phyloP scores from a whole-genome alignment of 2,888 invertebrate species.

The Patella caerulea region DNA sequence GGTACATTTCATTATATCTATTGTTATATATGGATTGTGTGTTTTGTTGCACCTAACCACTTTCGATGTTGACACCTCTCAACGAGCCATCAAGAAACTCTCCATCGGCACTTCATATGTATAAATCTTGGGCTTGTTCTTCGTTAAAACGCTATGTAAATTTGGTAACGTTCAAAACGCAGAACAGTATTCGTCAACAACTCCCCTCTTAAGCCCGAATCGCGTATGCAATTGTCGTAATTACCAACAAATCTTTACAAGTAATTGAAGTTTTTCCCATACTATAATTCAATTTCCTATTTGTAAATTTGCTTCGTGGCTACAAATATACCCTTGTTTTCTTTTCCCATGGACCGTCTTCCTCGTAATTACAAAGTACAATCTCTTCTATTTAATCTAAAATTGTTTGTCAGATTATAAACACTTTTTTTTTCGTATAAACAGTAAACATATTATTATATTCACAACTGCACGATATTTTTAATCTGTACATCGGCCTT shows the following conservation, averaged over 20 bases:
- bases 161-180: not conserved
- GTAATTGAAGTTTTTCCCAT: slow-evolving; percentile 5
- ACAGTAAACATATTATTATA: too few species aligned
- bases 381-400: too few species aligned
- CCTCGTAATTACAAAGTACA: not conserved
- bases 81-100: slow-evolving; percentile 3
- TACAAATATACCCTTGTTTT: not conserved
- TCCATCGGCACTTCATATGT: slow-evolving; percentile 1
- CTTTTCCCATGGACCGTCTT: not conserved
- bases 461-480: too few species aligned
- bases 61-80: slow-evolving; percentile 1
- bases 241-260: not conserved
- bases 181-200: not conserved
- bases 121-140: slow-evolving; percentile 4
- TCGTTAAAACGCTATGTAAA: slow-evolving; percentile 7
- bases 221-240: not conserved
- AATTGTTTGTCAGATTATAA: too few species aligned
- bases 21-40: slow-evolving; percentile 2
- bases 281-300: not conserved
- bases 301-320: not conserved
- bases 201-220: not conserved
- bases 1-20: not conserved
- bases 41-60: slow-evolving; percentile 8
- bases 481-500: too few species aligned
- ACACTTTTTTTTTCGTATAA: too few species aligned